Conservation (phyloP, 2,888 invertebrate species). For the Thecocarcelia acutangulata region DNA sequence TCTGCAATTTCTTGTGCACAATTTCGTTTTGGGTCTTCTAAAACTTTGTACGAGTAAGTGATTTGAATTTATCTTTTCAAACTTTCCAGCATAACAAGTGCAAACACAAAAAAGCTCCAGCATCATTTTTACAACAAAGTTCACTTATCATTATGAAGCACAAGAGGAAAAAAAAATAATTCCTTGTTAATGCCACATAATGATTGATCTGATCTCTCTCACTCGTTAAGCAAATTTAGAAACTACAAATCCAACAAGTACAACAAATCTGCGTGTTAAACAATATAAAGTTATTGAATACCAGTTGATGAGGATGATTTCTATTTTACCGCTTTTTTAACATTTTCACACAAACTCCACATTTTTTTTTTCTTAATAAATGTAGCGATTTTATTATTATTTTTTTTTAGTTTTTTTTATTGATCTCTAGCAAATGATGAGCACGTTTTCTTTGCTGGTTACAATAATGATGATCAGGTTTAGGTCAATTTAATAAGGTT, state of each 20-base stretch:
- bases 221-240: constrained; percentile 14
- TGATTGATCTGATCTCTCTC: constrained; percentile 67
- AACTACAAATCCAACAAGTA: constrained; percentile 6
- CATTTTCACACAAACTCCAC: constrained; percentile 61
- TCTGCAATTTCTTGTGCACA: not conserved
- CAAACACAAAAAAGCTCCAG: constrained; percentile 26
- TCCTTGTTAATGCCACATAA: constrained; percentile 64
- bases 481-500: constrained; percentile 70
- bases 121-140: constrained; percentile 49
- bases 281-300: constrained; percentile 67
- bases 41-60: constrained; percentile 1
- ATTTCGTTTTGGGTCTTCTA: constrained; percentile 42
- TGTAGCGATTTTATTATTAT: constrained; percentile 58
- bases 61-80: constrained; percentile 15
- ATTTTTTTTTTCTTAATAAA: constrained; percentile 46
- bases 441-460: constrained; percentile 64
- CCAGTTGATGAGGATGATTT: constrained; percentile 50
- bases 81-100: constrained; percentile 53
- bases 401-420: constrained; percentile 5
- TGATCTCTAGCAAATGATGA: constrained; percentile 68
- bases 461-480: constrained; percentile 64
- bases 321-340: constrained; percentile 28
- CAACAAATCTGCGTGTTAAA: constrained; percentile 49
- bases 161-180: constrained; percentile 39
- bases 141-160: constrained; percentile 64